Base-by-base conservation (phyloP, 2,113 vertebrate species). In the Rhynchomys soricoides region DNA sequence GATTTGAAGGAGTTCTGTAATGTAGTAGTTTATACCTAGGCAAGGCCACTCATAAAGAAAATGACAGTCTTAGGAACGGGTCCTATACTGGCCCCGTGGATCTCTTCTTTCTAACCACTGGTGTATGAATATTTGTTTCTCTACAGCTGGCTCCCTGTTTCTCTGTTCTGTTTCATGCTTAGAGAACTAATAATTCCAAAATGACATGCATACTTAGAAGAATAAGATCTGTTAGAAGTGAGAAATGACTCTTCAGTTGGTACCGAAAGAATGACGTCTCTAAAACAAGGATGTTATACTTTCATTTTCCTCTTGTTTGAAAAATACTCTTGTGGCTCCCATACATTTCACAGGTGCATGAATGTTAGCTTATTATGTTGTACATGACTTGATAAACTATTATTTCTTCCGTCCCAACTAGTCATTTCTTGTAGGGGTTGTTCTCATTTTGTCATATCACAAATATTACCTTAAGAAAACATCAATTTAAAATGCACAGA, bases 161-260 rank as follows among this genome's bases (percentile, higher is more conserved):
- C 37, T 34, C 90, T 94, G 16, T 88, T 89, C 9, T 77, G 3
- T 78, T 95, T 19, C 52, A 87, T 26, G 40, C 6, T 93, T 66
- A 92, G 64, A 89, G 17, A 94, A 86, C 40, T 94, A 86, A 81
- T 91, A 93, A 90, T 86, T 86, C 13, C 66, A 94, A 95, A 90
- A 81, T 75, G 75, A 71, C 31, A 45, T 45, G 11, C 7, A 83
- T 92, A 19, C 8, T 12, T 70, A 2, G 92, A 71, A 85, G 29
- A 62, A 94, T 71, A 91, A 89, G 43, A 90, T 88, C 4, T n/a
- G 21, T 91, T 96, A 12, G 4, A 96, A 97, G 0, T 89, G 92
- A 86, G 45, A 97, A 92, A 93, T 73, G 5, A 83, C 11, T 93
- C 52, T 88, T 62, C 74, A 93, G 43, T 71, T 94, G 19, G 90